These are phyloP conservation scores for Phrynocephalus forsythii DNA, from an alignment of 2,797 vertebrate species.

Conservation along the genomic window DNA sequence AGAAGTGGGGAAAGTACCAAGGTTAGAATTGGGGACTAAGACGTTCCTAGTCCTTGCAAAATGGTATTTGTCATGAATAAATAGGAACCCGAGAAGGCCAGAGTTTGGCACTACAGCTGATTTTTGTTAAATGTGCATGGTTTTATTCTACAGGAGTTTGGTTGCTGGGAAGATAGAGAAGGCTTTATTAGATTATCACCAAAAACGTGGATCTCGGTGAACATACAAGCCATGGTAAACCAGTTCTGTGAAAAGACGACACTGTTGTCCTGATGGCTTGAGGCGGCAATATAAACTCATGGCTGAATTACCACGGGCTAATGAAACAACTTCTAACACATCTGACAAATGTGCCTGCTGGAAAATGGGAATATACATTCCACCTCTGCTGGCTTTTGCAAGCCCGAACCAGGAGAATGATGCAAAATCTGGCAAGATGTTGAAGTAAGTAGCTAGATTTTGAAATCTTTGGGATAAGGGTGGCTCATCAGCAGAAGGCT, in stretches of 20 bases:
- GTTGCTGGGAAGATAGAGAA: no score
- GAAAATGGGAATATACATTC: neutral
- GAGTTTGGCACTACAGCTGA: neutral
- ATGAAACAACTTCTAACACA: neutral
- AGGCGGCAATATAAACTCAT: constrained; percentile 11
- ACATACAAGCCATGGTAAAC: neutral
- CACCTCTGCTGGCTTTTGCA: neutral
- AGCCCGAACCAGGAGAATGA: neutral
- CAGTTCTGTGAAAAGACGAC: constrained; percentile 3
- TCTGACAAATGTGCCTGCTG: constrained; percentile 11
- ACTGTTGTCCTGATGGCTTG: neutral
- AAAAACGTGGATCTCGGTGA: neutral
- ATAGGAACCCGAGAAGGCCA: no score
- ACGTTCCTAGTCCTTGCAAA: no score
- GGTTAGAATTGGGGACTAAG: no score
- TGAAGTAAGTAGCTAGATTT: neutral
- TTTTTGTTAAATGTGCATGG: neutral
- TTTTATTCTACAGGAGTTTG: no score
- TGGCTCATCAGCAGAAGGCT: no score
- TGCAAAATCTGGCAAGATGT: neutral
- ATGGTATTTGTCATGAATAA: no score
- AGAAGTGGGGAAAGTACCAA: no score
- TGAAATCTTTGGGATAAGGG: neutral
- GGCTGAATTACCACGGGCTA: neutral
- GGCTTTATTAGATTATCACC: no score